Base-by-base conservation (phyloP, 2,113 vertebrate species). In the Equus przewalskii region DNA sequence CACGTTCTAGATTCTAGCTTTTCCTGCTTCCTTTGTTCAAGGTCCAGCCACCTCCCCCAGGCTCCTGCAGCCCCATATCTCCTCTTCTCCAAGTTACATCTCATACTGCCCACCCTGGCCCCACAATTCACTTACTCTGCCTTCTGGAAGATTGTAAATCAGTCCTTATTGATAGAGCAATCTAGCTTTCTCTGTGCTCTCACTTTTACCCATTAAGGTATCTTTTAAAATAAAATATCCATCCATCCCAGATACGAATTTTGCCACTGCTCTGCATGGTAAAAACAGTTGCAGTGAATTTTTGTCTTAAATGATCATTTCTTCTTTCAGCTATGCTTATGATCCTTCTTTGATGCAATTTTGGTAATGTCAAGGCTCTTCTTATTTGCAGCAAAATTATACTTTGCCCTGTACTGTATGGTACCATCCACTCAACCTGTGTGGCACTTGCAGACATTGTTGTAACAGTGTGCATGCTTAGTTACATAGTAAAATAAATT, bases 221-320 rank as follows among this genome's bases (percentile, higher is more conserved):
- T 26, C 86, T 97, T 80, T 46, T 41, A 69, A 93, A 80, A 73
- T 67, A 89, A 73, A 97, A 86, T 36, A 54, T 73, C 58, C 26
- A 67, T 41, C 49, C 22, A 69, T 24, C 26, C 16, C 5, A 19
- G 41, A 81, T 69, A 51, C 69, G 51, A 62, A 76, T 94, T 81
- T 80, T 56, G 44, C 46, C 49, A 82, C 64, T 21, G 7, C 19
- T 26, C 18, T 73, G 12, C 44, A 85, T 21, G 24, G 46, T 26
- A 87, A 76, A 79, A 28, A 22, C 18, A 72, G 28, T 54, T 82
- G 49, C 33, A 56, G 54, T 64, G n/a, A 18, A 12, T 70, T 97
- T 79, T 85, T 92, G 62, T 89, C 36, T 82, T 70, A 76, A 91
- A 70, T 33, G 18, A 15, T 54, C 41, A 54, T 58, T 87, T 89